Base-by-base conservation (phyloP, 37 sponge, comb jelly and placozoan species). In the Bolinopsis microptera region DNA sequence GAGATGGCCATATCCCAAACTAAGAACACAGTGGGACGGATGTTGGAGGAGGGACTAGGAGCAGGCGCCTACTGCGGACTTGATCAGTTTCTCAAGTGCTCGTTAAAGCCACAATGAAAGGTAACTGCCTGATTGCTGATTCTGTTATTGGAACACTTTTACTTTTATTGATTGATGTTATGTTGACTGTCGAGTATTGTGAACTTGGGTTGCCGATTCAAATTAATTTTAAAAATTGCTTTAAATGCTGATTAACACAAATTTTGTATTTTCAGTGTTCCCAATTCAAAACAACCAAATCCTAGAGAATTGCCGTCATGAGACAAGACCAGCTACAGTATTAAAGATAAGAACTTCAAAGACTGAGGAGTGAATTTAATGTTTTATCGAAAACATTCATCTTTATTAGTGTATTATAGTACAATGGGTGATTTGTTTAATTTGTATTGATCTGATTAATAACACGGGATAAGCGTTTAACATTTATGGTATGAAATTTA, bases 1-100 rank as follows among this genome's bases (percentile, higher is more conserved):
- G 98, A 98, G 88, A 94, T 95, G 92, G 94, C 97, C 3, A 93
- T 98, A 0, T 95, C 96, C 0, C 98, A 98, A 36, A 93, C 96
- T 24, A 86, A 86, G 61, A 86, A 86, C 61, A 41, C 61, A 41
- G 90, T 86, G 0, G 90, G 27, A 8, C 1, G 61, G 1, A 86
- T 86, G 90, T 39, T 86, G 90, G 90, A 40, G 31, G 24, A 35
- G 13, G 90, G 90, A 16, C 90, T 86, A 0, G 90, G 90, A 40
- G 41, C 90, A 3, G 90, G 30, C 1, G 90, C 90, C 1, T 86
- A 86, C 61, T 86, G 38, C 30, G 90, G 90, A 34, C 61, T 86
- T 38, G 90, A 86, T 25, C 22, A 86, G 36, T 41, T 41, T 25
- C 41, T 86, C 61, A 86, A 86, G 30, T 86, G 90, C 61, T 86